These are phyloP conservation scores for Berghia stephanieae DNA, from an alignment of 1,140 invertebrate genomes.

Conservation along the genomic window DNA sequence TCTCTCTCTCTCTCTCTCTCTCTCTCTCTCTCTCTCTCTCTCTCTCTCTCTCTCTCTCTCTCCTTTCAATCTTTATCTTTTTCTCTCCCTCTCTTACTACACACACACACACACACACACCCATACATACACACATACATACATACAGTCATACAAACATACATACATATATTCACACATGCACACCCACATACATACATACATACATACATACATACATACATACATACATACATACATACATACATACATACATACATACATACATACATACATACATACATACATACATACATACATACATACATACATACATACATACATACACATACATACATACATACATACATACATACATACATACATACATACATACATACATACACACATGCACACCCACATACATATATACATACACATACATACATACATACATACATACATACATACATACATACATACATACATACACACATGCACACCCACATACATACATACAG, in stretches of 20 bases:
- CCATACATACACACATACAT: too few species aligned
- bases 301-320: background rate
- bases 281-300: background rate
- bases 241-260: background rate
- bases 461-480: too few species aligned
- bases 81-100: too few species aligned
- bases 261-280: background rate
- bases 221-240: constrained; percentile 18
- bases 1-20: background rate
- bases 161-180: constrained; percentile 1
- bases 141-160: too few species aligned
- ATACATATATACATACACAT: constrained; percentile 17
- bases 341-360: background rate
- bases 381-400: constrained; percentile 27
- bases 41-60: background rate
- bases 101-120: too few species aligned
- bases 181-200: constrained; percentile 21
- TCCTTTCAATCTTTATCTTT: too few species aligned
- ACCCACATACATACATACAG: too few species aligned
- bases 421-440: too few species aligned
- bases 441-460: too few species aligned
- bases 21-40: background rate
- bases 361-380: background rate
- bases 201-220: background rate
- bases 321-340: constrained; percentile 16